A percentile compares a stretch with the other conserved stretches of the same genome.
These are phyloP conservation scores for Euplagia quadripunctaria DNA, from an alignment of 2,888 invertebrate genomes.

Conservation along the genomic window DNA sequence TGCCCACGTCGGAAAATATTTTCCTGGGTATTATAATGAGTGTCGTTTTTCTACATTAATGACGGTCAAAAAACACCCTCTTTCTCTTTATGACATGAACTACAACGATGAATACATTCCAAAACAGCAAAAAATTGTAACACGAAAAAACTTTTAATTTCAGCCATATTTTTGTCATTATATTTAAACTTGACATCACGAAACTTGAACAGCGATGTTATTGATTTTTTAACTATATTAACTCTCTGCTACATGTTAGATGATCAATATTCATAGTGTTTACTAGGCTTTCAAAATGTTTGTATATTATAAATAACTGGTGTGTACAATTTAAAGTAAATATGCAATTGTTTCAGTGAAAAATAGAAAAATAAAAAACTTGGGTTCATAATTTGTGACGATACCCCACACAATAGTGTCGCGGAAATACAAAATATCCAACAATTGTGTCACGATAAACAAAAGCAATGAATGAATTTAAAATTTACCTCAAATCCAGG, in stretches of 20 bases:
- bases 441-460: not conserved
- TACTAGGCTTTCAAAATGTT: no score
- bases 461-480: not conserved
- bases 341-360: no score
- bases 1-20: conserved; percentile 61
- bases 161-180: no score
- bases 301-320: no score
- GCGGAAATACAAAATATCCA: not conserved
- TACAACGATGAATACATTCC: not conserved
- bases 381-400: not conserved
- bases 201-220: no score
- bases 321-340: no score
- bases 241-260: no score
- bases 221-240: not conserved
- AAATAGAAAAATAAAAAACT: no score
- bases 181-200: not conserved
- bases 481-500: conserved; percentile 56
- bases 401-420: not conserved
- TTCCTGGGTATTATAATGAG: conserved; percentile 35
- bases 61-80: not conserved
- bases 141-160: not conserved
- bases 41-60: not conserved
- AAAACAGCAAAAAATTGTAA: not conserved
- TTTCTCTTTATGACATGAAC: not conserved
- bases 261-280: no score